phyloP scores from a whole-genome alignment of 2,888 invertebrate genomes.

The Pterostichus niger region DNA sequence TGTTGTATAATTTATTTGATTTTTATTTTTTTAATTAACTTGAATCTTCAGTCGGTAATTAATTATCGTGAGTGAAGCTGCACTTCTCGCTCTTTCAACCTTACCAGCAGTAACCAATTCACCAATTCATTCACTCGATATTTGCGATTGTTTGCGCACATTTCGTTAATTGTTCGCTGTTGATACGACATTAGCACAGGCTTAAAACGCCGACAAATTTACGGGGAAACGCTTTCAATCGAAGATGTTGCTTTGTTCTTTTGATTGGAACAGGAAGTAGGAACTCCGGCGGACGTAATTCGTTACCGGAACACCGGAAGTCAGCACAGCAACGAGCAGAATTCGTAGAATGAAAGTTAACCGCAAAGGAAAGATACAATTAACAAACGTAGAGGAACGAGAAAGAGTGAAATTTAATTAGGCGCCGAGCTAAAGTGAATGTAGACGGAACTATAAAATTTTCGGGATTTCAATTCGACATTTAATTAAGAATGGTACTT shows the following conservation, averaged over 20 bases:
- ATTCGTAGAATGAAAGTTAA: constrained; percentile 42
- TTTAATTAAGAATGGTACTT: constrained; percentile 53
- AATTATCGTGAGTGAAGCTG: neutral
- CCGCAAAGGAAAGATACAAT: constrained; percentile 56
- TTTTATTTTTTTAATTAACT: neutral
- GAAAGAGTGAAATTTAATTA: constrained; percentile 55
- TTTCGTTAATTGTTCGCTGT: constrained; percentile 53
- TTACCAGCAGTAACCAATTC: neutral
- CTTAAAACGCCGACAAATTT: constrained; percentile 35
- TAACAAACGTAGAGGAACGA: constrained; percentile 30
- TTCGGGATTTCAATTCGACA: constrained; percentile 39
- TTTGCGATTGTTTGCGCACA: constrained; percentile 15
- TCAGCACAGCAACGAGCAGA: constrained; percentile 22
- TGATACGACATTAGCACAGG: constrained; percentile 1
- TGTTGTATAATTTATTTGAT: neutral
- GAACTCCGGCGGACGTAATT: constrained; percentile 31
- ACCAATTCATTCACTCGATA: constrained; percentile 18
- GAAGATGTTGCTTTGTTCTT: constrained; percentile 58
- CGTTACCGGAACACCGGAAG: constrained; percentile 55
- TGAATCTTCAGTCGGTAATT: neutral
- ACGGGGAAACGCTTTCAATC: constrained; percentile 34
- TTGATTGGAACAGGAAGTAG: constrained; percentile 57
- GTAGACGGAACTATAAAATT: constrained; percentile 40
- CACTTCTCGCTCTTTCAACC: neutral
- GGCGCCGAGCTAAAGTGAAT: constrained; percentile 39